phyloP scores from a whole-genome alignment of 2,113 vertebrate genomes.

The Chaenogobius annularis region DNA sequence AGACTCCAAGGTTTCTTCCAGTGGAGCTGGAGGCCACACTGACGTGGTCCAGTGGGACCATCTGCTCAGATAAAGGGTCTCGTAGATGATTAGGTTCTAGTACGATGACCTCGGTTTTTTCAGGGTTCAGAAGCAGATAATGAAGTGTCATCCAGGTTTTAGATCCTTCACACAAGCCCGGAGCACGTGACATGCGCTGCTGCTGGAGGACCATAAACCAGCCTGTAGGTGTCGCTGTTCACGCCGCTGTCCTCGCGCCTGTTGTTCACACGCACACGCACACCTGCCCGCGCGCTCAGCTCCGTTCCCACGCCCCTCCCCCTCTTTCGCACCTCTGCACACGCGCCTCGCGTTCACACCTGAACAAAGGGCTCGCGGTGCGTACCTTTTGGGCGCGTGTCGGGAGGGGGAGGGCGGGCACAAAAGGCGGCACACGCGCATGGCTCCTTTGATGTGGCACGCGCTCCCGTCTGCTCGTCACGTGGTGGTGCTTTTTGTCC shows the following conservation, averaged over 20 bases:
- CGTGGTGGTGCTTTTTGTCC: background rate
- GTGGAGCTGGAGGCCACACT: no score
- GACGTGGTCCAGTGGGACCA: no score
- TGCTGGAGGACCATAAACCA: no score
- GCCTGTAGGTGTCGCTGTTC: slow-evolving; percentile 51
- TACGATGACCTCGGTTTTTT: no score
- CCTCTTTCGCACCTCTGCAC: background rate
- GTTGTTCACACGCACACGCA: slow-evolving; percentile 1
- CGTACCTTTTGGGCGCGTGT: slow-evolving; percentile 69
- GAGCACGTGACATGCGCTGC: slow-evolving; percentile 16
- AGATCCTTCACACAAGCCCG: no score
- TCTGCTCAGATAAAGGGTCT: no score
- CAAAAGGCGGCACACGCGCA: slow-evolving; percentile 29
- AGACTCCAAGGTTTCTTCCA: no score
- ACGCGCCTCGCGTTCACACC: slow-evolving; percentile 59
- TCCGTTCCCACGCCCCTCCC: background rate
- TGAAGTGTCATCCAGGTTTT: no score
- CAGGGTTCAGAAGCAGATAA: no score
- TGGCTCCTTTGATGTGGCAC: background rate
- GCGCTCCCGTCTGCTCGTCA: background rate
- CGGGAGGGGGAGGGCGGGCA: background rate
- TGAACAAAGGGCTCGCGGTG: slow-evolving; percentile 51
- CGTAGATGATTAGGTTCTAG: no score
- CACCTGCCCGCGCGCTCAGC: slow-evolving; percentile 4
- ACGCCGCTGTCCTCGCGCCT: slow-evolving; percentile 51